These are phyloP conservation scores for Maconellicoccus hirsutus DNA, from an alignment of 1,140 invertebrate species.

Conservation along the genomic window DNA sequence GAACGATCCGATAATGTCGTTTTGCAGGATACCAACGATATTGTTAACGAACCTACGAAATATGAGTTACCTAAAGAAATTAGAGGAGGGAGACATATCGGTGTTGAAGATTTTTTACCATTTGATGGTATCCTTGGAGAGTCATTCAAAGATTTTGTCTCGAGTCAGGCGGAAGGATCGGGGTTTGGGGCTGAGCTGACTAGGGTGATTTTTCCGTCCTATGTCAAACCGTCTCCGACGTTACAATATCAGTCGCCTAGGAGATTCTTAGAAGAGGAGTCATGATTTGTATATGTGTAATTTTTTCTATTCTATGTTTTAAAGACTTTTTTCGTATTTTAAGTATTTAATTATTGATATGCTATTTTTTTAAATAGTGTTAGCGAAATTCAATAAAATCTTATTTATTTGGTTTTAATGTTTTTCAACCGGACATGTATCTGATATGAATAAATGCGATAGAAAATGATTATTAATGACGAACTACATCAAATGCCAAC, in stretches of 20 bases:
- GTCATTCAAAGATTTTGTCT: neutral
- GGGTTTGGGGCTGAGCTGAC: neutral
- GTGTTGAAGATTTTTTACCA: slow-evolving; percentile 25
- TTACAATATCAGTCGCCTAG: neutral
- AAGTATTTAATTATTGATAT: neutral
- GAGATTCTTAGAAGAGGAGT: neutral
- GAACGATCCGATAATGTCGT: slow-evolving; percentile 25
- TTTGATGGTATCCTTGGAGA: slow-evolving; percentile 17
- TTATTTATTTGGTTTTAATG: too few relatives aligned
- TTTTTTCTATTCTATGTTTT: neutral
- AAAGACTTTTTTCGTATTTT: neutral
- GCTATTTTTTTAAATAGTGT: too few relatives aligned
- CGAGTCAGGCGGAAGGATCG: neutral
- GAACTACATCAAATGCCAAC: too few relatives aligned
- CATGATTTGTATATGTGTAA: neutral
- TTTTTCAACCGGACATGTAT: too few relatives aligned
- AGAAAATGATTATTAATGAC: too few relatives aligned
- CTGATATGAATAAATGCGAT: too few relatives aligned
- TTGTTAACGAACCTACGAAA: slow-evolving; percentile 16
- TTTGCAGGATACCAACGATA: slow-evolving; percentile 28
- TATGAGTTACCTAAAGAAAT: slow-evolving; percentile 3
- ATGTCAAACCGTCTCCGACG: neutral
- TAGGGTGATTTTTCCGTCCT: neutral
- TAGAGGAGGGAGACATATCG: slow-evolving; percentile 24
- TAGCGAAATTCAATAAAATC: too few relatives aligned